These are phyloP conservation scores for Yponomeuta plumbellus DNA, from an alignment of 2,888 invertebrate species.

Conservation along the genomic window DNA sequence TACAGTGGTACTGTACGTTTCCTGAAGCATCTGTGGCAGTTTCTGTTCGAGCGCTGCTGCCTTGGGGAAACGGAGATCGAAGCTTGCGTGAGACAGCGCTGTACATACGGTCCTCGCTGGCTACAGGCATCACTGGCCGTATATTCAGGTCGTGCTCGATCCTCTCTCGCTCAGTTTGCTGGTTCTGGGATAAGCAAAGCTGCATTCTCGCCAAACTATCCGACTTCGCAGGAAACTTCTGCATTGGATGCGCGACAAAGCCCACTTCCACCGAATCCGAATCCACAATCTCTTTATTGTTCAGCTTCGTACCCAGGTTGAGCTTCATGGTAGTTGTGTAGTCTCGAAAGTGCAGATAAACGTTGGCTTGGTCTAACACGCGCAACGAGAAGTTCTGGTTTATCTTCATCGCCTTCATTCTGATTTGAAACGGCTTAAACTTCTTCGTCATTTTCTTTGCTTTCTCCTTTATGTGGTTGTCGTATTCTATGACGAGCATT, in stretches of 20 bases:
- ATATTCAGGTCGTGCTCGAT: constrained; percentile 44
- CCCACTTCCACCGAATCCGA: constrained; percentile 54
- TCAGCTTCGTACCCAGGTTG: constrained; percentile 68
- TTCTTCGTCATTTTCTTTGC: constrained; percentile 53
- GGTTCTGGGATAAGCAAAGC: constrained; percentile 46
- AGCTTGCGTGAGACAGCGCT: background rate
- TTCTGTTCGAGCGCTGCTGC: background rate
- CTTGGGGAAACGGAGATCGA: background rate
- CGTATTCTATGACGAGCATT: constrained; percentile 64
- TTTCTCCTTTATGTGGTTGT: constrained; percentile 64
- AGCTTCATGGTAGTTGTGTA: constrained; percentile 56
- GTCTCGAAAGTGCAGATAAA: constrained; percentile 59
- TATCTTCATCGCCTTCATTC: constrained; percentile 67
- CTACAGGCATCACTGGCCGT: constrained; percentile 25
- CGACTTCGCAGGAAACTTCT: constrained; percentile 40
- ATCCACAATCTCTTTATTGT: constrained; percentile 69
- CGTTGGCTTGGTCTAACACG: constrained; percentile 58
- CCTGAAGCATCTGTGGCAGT: background rate
- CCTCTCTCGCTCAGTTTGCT: constrained; percentile 41
- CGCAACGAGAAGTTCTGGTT: constrained; percentile 61
- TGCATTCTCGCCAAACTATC: constrained; percentile 56
- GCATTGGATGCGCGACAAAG: constrained; percentile 42
- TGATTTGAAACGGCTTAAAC: constrained; percentile 65
- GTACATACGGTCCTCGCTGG: background rate
- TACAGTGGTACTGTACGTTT: background rate